Base-by-base conservation (phyloP, 2,888 invertebrate genomes). In the Phytoseiulus persimilis region DNA sequence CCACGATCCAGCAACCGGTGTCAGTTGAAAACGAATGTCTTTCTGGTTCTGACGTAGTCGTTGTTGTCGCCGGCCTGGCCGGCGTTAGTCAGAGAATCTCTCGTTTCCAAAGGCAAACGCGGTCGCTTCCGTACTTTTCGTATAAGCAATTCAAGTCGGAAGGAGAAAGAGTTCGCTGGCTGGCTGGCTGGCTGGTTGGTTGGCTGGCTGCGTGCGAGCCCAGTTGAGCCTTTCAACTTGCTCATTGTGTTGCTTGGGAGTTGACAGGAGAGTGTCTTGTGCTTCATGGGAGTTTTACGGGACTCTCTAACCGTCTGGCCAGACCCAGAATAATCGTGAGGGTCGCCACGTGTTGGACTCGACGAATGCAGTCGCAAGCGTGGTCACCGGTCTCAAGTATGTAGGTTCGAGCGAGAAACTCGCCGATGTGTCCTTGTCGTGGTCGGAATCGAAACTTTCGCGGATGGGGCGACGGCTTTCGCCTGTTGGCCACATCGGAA, bases 1-100 rank as follows among this genome's bases (percentile, higher is more conserved):
- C 65, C 65, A 65, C 65, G 28, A 65, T 65, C 18, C 65, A 65
- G 18, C 65, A 65, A 65, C 28, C 65, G 65, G 65, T 65, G 65
- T 28, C 65, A 28, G 65, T 65, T 65, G 23, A 65, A 65, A 28
- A 65, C 65, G 65, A 65, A 23, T 28, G 65, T 28, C 23, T 65
- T 65, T 65, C 65, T 65, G 65, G 65, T 65, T 65, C 65, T 65
- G 65, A 65, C 65, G 65, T 65, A 65, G 65, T 65, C 65, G 65
- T 18, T 65, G 65, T 65, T 39, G 39, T 39, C 39, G 39, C 39
- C 39, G 39, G 39, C 39, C 39, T 9, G 39, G 5, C 9, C 65
- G 65, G 18, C 65, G 65, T 23, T 65, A 65, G 65, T 65, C 65
- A 28, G 65, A 65, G 65, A 23, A 65, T 65, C 65, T 23, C 65